phyloP scores from a whole-genome alignment of 1,140 invertebrate genomes.

The Oncopeltus fasciatus region DNA sequence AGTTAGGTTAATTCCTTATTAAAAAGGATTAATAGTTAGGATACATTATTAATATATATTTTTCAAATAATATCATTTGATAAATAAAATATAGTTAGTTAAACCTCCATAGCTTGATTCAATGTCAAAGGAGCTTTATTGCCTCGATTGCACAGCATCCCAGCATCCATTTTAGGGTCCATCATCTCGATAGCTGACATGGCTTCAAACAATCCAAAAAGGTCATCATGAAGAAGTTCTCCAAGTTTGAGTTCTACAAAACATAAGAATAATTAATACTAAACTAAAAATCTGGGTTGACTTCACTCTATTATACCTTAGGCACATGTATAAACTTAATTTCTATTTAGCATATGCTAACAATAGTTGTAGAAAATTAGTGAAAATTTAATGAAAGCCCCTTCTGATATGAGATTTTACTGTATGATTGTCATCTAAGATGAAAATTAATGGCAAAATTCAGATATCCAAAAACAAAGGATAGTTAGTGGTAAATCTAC shows the following conservation, averaged over 20 bases:
- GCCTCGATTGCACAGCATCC: conserved; percentile 86
- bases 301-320: too few relatives aligned
- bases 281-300: too few relatives aligned
- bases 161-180: conserved; percentile 99
- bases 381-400: too few relatives aligned
- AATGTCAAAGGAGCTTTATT: conserved; percentile 76
- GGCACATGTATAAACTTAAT: too few relatives aligned
- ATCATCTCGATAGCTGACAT: conserved; percentile 99
- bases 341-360: too few relatives aligned
- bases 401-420: too few relatives aligned
- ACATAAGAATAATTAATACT: conserved; percentile 17
- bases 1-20: not conserved
- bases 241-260: conserved; percentile 63
- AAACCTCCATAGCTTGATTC: conserved; percentile 64
- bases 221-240: conserved; percentile 75
- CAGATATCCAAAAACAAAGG: too few relatives aligned
- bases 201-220: conserved; percentile 91
- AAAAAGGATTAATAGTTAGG: not conserved
- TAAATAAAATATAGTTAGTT: not conserved
- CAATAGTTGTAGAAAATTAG: too few relatives aligned
- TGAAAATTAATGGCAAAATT: too few relatives aligned
- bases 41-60: not conserved
- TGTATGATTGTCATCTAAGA: too few relatives aligned
- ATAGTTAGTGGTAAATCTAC: too few relatives aligned
- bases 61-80: not conserved